Percentiles rank a stretch among this genome's conserved stretches.
These are phyloP conservation scores for Leptoteleia sp. DNA, from an alignment of 1,140 invertebrate genomes.

Conservation along the genomic window DNA sequence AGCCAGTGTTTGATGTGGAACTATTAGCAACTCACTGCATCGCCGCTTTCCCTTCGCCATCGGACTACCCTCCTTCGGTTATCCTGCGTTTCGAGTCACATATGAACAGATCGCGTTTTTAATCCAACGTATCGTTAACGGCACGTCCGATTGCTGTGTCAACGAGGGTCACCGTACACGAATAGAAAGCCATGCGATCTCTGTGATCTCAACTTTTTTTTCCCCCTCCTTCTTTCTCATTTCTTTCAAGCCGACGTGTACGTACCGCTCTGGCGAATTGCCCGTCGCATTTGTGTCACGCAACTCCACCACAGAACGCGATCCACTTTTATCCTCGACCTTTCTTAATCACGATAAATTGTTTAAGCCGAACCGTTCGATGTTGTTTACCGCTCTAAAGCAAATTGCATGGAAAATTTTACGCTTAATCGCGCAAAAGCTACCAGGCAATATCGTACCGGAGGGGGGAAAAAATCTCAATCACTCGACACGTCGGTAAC, in stretches of 20 bases:
- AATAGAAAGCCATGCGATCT: slow-evolving; percentile 46
- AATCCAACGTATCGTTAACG: slow-evolving; percentile 64
- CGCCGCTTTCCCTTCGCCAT: slow-evolving; percentile 43
- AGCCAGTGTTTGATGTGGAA: slow-evolving; percentile 73
- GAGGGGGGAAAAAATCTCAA: slow-evolving; percentile 45
- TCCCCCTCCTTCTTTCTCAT: no score
- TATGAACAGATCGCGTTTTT: slow-evolving; percentile 31
- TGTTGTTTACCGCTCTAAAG: background rate
- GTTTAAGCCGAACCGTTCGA: background rate
- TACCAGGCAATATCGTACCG: background rate
- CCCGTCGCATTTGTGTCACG: slow-evolving; percentile 29
- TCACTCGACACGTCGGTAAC: slow-evolving; percentile 42
- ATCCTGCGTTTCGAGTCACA: slow-evolving; percentile 20
- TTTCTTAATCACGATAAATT: slow-evolving; percentile 14
- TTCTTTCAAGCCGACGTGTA: slow-evolving; percentile 20
- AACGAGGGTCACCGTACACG: slow-evolving; percentile 34
- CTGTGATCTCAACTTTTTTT: slow-evolving; percentile 25
- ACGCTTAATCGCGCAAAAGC: slow-evolving; percentile 26
- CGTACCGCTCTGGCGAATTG: slow-evolving; percentile 28
- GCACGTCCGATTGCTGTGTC: slow-evolving; percentile 55
- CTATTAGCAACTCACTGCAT: slow-evolving; percentile 73
- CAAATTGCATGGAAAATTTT: slow-evolving; percentile 50
- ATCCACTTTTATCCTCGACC: slow-evolving; percentile 15
- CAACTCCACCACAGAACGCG: slow-evolving; percentile 13
- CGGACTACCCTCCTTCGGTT: slow-evolving; percentile 42